phyloP scores from a whole-genome alignment of 2,888 invertebrate species.

The Sarcophaga variegata region DNA sequence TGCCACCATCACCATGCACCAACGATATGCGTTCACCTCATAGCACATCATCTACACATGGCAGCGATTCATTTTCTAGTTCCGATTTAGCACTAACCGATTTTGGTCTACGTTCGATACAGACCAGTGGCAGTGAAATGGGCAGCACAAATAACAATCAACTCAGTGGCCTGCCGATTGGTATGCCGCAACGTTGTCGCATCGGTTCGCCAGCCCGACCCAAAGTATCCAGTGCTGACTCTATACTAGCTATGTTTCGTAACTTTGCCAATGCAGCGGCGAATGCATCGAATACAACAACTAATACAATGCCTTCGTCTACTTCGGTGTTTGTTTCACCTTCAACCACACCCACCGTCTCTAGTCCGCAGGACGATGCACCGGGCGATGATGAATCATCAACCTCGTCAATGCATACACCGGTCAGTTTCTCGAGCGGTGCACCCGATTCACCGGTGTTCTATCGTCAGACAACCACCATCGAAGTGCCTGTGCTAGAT shows the following conservation, averaged over 20 bases:
- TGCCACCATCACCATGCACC: constrained; percentile 86
- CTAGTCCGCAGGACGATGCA: constrained; percentile 88
- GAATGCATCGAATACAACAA: constrained; percentile 70
- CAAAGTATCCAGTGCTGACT: constrained; percentile 90
- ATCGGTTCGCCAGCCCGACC: constrained; percentile 78
- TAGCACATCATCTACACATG: constrained; percentile 89
- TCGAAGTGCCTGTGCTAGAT: constrained; percentile 86
- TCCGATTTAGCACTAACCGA: constrained; percentile 86
- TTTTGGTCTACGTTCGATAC: constrained; percentile 80
- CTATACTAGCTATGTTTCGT: constrained; percentile 90
- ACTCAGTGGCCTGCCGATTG: constrained; percentile 57
- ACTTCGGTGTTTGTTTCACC: constrained; percentile 86
- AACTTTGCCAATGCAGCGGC: constrained; percentile 85
- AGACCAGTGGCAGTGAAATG: constrained; percentile 69
- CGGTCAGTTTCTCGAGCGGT: constrained; percentile 84
- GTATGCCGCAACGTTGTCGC: constrained; percentile 64
- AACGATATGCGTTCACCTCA: constrained; percentile 85
- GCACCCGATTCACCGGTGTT: constrained; percentile 86
- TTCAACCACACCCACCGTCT: constrained; percentile 88
- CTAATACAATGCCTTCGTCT: constrained; percentile 70
- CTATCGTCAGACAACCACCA: constrained; percentile 82
- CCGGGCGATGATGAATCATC: constrained; percentile 87
- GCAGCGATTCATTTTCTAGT: constrained; percentile 89
- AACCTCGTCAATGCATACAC: constrained; percentile 86
- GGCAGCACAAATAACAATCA: constrained; percentile 77